phyloP scores from a whole-genome alignment of 2,113 vertebrate genomes.

The Hylia prasina region DNA sequence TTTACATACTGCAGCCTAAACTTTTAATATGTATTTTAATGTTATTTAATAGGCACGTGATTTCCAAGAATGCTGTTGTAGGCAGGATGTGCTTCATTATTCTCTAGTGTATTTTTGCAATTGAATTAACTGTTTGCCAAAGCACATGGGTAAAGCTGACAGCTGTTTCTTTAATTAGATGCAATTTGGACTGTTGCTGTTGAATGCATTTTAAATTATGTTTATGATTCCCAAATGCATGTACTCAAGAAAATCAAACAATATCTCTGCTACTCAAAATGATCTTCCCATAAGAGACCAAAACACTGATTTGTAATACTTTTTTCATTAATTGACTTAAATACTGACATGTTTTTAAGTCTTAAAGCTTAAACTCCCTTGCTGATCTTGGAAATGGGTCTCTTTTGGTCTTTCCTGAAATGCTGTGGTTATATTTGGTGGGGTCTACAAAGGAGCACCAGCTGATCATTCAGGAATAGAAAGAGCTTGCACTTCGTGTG shows the following conservation, averaged over 20 bases:
- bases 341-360: not conserved
- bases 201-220: constrained; percentile 66
- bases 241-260: constrained; percentile 57
- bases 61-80: constrained; percentile 5
- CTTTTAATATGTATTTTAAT: constrained; percentile 53
- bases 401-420: not conserved
- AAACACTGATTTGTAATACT: constrained; percentile 45
- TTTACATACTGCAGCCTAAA: constrained; percentile 43
- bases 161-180: constrained; percentile 48
- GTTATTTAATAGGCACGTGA: not conserved
- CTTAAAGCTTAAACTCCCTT: not conserved
- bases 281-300: constrained; percentile 6
- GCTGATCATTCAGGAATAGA: not conserved
- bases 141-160: constrained; percentile 41
- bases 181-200: constrained; percentile 50
- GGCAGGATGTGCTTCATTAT: constrained; percentile 34
- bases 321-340: constrained; percentile 3
- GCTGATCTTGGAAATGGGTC: not conserved
- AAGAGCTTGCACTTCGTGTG: not conserved
- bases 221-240: constrained; percentile 62
- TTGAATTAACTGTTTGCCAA: constrained; percentile 50
- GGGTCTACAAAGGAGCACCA: not conserved
- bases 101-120: constrained; percentile 47
- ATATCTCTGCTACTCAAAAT: constrained; percentile 28
- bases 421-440: not conserved